Conservation (phyloP, 2,113 vertebrate genomes). For the Sapajus apella region DNA sequence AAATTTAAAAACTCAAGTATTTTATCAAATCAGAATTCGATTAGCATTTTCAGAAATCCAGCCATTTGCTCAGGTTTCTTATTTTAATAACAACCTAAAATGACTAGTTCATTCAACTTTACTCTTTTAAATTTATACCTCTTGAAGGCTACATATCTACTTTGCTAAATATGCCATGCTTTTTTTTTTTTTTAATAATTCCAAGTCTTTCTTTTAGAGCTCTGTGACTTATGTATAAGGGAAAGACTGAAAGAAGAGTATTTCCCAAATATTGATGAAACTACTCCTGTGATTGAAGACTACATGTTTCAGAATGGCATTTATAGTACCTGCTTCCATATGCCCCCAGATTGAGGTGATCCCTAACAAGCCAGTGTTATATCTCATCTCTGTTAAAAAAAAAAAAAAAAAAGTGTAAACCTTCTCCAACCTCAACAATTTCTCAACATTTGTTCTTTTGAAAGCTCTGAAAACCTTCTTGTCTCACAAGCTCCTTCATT, state of each 20-base stretch:
- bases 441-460: not conserved
- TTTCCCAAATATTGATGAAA: not conserved
- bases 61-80: not conserved
- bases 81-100: constrained; percentile 13
- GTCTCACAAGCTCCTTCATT: not conserved
- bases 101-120: not conserved
- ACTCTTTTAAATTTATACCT: not conserved
- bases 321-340: not conserved
- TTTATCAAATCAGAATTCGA: not conserved
- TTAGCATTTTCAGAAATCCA: constrained; percentile 16
- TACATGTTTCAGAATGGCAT: not conserved
- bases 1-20: not conserved
- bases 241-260: not conserved
- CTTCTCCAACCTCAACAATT: not conserved
- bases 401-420: not conserved
- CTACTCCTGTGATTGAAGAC: not conserved
- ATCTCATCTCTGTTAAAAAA: not conserved
- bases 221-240: not conserved
- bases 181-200: not conserved
- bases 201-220: not conserved
- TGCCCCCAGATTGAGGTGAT: not conserved
- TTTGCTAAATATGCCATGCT: not conserved
- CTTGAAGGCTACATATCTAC: not conserved
- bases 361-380: not conserved
- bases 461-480: not conserved